Evolutionary conservation across 2,888 invertebrate genomes (phyloP).

Genomic region (Aphidoletes aphidimyza): DNA sequence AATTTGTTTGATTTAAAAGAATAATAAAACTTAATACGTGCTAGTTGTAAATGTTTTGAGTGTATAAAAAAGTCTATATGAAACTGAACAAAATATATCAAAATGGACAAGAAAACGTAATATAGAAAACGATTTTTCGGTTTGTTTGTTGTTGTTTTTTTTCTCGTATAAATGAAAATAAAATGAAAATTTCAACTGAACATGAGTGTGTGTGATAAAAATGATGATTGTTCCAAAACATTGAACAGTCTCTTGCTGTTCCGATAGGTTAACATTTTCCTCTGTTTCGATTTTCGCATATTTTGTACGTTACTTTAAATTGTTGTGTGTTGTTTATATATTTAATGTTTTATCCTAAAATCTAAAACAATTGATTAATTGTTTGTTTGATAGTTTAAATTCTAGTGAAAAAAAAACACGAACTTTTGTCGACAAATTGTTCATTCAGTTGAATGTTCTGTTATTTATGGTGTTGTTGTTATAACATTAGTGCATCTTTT

Average conservation of each 20-base stretch:
- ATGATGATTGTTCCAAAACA: neutral
- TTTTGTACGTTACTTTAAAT: neutral
- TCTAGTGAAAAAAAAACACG: conserved; percentile 37
- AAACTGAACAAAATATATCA: neutral
- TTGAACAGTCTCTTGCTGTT: neutral
- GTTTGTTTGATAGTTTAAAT: neutral
- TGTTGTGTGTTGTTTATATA: neutral
- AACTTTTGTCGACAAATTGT: neutral
- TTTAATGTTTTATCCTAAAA: neutral
- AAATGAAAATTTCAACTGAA: neutral
- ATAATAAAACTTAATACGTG: neutral
- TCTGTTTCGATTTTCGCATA: neutral
- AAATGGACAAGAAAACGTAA: too few relatives aligned
- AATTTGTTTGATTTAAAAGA: too few relatives aligned
- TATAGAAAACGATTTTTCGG: too few relatives aligned
- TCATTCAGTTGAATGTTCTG: neutral
- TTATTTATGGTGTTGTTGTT: neutral
- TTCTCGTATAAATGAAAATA: too few relatives aligned
- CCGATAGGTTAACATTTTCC: neutral
- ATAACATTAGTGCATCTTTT: neutral
- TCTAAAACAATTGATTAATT: conserved; percentile 20
- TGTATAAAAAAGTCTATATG: too few relatives aligned
- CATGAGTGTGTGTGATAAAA: neutral
- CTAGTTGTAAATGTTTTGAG: too few relatives aligned
- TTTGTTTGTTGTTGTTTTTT: too few relatives aligned